phyloP scores from a whole-genome alignment of 2,888 invertebrate genomes.

The Noctua pronuba region DNA sequence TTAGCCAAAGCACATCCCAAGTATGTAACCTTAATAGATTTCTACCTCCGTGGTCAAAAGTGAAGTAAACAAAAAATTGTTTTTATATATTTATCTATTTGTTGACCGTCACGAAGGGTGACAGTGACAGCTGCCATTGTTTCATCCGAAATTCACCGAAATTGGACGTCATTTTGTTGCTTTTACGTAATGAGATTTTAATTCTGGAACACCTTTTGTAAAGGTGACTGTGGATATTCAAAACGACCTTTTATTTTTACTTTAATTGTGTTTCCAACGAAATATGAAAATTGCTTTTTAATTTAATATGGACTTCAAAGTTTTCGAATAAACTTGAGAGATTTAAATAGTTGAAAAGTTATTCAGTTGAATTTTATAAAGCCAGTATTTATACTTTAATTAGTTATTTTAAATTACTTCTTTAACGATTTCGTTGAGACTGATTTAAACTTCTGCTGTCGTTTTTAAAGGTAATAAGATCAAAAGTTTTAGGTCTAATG shows the following conservation, averaged over 20 bases:
- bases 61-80: constrained; percentile 14
- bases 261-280: constrained; percentile 42
- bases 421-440: constrained; percentile 20
- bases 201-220: constrained; percentile 71
- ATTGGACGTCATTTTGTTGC: constrained; percentile 69
- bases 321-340: constrained; percentile 33
- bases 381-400: constrained; percentile 23
- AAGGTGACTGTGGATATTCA: constrained; percentile 56
- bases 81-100: no score
- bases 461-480: neutral
- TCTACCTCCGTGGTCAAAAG: neutral
- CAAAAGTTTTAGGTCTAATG: neutral
- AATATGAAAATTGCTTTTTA: constrained; percentile 59
- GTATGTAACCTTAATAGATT: neutral
- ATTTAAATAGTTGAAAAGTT: constrained; percentile 48
- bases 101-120: constrained; percentile 49
- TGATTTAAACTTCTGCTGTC: neutral
- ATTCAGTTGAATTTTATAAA: constrained; percentile 24
- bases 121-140: constrained; percentile 71
- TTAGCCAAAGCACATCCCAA: neutral
- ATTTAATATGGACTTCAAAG: constrained; percentile 42
- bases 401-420: constrained; percentile 21
- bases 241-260: constrained; percentile 54
- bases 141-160: constrained; percentile 67
- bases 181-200: constrained; percentile 74